phyloP scores from a whole-genome alignment of 2,113 vertebrate genomes.

The Struthio camelus region DNA sequence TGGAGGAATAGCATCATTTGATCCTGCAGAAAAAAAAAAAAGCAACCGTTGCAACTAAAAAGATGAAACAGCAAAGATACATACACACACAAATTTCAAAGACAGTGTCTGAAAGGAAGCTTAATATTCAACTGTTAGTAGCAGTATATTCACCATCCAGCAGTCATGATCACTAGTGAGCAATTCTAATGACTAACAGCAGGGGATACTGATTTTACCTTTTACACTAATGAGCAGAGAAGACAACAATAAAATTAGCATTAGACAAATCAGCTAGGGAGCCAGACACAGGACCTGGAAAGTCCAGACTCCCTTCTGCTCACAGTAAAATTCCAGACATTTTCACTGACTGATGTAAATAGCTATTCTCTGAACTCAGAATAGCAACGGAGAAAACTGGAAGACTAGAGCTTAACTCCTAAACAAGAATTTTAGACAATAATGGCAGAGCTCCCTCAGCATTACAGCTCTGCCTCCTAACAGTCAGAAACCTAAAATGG shows the following conservation, averaged over 20 bases:
- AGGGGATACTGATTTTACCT: background rate
- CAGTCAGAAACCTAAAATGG: rapidly evolving
- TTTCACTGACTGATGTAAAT: background rate
- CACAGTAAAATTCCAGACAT: background rate
- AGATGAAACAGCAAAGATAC: rapidly evolving
- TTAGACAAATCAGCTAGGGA: background rate
- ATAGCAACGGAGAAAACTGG: background rate
- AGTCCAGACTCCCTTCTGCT: background rate
- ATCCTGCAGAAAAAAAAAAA: conserved; percentile 73
- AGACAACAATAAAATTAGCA: background rate
- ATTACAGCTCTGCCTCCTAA: background rate
- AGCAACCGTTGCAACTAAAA: background rate
- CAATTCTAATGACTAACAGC: background rate
- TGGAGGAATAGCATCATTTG: conserved; percentile 82
- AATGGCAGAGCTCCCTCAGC: background rate
- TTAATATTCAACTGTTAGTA: background rate
- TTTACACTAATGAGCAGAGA: background rate
- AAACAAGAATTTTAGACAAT: background rate
- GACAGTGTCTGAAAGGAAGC: background rate
- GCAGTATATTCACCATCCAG: background rate
- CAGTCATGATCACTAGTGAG: background rate
- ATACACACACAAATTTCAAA: background rate
- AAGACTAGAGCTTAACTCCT: background rate
- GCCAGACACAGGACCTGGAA: background rate
- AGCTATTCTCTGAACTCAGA: background rate